Conservation (phyloP, 2,888 invertebrate genomes). For the Piscicola geometra region DNA sequence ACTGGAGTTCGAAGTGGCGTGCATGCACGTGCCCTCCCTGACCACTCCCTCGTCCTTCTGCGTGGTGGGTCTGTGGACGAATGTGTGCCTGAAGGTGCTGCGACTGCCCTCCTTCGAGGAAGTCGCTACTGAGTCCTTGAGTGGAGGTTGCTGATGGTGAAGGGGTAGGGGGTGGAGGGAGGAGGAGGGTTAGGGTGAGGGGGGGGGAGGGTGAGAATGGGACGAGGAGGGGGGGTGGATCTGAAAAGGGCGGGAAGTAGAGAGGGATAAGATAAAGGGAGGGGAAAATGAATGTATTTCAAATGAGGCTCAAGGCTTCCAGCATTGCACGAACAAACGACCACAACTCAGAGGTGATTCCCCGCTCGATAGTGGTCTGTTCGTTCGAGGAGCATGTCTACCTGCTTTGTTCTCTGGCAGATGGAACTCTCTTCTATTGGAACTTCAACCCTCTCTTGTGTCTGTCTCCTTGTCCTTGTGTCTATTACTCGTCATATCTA, state of each 20-base stretch:
- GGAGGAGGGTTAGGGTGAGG: no score
- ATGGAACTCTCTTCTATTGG: constrained; percentile 96
- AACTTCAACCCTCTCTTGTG: constrained; percentile 65
- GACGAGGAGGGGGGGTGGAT: no score
- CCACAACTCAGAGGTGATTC: constrained; percentile 78
- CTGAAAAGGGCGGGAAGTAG: no score
- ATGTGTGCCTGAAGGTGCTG: constrained; percentile 83
- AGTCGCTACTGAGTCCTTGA: constrained; percentile 78
- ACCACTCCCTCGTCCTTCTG: constrained; percentile 60
- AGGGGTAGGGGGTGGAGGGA: no score
- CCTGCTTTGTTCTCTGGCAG: constrained; percentile 74
- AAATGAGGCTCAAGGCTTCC: background rate
- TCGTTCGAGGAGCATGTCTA: constrained; percentile 79
- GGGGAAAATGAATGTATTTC: no score
- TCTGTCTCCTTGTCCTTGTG: no score
- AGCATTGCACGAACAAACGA: background rate
- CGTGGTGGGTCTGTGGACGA: constrained; percentile 93
- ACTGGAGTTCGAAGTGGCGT: constrained; percentile 90
- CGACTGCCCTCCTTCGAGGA: constrained; percentile 74
- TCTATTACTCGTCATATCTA: no score
- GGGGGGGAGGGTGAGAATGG: no score
- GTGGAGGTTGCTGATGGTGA: constrained; percentile 61
- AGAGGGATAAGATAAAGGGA: no score
- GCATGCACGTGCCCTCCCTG: constrained; percentile 80
- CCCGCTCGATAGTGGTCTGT: constrained; percentile 88